These are phyloP conservation scores for Heliconius eleuchia DNA, from an alignment of 1,140 invertebrate genomes.

Conservation along the genomic window DNA sequence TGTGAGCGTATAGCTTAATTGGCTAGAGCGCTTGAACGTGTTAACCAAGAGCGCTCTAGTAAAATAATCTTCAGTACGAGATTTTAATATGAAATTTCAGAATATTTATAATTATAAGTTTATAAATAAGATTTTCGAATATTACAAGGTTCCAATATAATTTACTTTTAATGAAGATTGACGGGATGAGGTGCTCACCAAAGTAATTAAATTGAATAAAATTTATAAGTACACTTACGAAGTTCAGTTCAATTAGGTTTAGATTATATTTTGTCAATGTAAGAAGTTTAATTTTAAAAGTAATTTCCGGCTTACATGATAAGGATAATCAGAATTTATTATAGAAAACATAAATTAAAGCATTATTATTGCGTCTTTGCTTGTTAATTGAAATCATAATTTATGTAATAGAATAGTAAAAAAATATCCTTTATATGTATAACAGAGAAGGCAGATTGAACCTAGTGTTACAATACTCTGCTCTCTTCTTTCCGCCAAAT, in stretches of 20 bases:
- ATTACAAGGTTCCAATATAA: background rate
- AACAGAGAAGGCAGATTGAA: background rate
- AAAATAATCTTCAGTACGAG: background rate
- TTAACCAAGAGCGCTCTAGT: background rate
- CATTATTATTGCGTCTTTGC: background rate
- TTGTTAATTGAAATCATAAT: too few species aligned
- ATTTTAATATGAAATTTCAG: background rate
- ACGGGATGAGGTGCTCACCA: background rate
- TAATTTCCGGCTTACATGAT: background rate
- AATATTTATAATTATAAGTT: background rate
- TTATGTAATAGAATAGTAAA: too few species aligned
- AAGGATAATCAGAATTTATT: background rate
- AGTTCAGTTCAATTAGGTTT: background rate
- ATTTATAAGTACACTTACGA: background rate
- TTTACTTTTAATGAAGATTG: background rate
- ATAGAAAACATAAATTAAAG: too few species aligned
- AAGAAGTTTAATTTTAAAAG: background rate
- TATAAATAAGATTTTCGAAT: background rate
- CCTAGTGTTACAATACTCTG: background rate
- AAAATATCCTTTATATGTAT: background rate
- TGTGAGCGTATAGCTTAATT: background rate
- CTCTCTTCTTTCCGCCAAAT: background rate
- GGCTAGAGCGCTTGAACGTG: background rate
- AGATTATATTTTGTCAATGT: background rate
- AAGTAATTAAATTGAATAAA: background rate